phyloP scores from a whole-genome alignment of 1,140 invertebrate genomes.

The Drosophila ercepeae region DNA sequence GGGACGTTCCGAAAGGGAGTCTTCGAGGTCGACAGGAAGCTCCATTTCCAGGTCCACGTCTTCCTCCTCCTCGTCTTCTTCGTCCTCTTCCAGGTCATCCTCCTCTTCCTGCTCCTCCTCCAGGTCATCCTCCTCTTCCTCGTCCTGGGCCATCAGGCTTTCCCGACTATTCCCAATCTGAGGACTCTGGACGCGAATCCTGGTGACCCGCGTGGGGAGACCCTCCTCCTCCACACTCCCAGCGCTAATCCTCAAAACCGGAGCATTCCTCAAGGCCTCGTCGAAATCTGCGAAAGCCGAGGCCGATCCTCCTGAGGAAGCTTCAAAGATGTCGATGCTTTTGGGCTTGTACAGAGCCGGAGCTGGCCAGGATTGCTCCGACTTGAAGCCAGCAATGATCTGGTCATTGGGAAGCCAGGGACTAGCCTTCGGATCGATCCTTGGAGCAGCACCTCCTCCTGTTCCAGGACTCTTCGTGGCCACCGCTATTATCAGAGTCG shows the following conservation, averaged over 20 bases:
- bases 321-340: constrained; percentile 81
- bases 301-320: constrained; percentile 19
- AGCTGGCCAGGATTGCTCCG: constrained; percentile 42
- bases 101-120: constrained; percentile 11
- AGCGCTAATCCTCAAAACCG: constrained; percentile 60
- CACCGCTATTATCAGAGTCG: constrained; percentile 77
- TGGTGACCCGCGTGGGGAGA: constrained; percentile 61
- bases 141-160: constrained; percentile 62
- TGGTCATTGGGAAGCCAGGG: constrained; percentile 72
- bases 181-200: constrained; percentile 53
- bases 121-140: constrained; percentile 43
- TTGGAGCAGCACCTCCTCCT: too few species aligned
- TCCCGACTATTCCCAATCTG: constrained; percentile 67
- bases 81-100: background rate
- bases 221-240: constrained; percentile 59
- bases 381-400: constrained; percentile 55
- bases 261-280: constrained; percentile 71
- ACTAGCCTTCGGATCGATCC: background rate
- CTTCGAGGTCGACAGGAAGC: background rate
- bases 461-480: constrained; percentile 46
- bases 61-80: background rate
- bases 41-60: background rate
- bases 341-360: constrained; percentile 68
- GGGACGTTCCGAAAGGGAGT: constrained; percentile 40
- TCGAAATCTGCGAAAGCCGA: constrained; percentile 79